phyloP scores from a whole-genome alignment of 2,113 vertebrate genomes.

The Zeus faber region DNA sequence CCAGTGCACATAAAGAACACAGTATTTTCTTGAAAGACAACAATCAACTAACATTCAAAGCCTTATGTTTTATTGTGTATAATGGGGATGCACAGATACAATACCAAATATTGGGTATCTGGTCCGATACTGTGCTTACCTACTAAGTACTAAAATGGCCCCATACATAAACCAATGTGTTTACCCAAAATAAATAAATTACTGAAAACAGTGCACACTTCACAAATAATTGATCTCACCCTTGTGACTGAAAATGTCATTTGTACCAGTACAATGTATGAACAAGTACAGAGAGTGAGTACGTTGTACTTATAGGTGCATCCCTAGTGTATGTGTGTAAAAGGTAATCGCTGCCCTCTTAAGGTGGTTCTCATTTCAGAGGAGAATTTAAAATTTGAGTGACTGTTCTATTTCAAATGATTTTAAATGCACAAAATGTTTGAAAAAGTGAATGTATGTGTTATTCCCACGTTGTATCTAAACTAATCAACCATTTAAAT shows the following conservation, averaged over 20 bases:
- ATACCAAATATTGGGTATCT: too few relatives aligned
- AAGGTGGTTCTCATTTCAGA: conserved; percentile 53
- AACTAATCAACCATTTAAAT: conserved; percentile 60
- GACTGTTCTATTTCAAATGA: conserved; percentile 55
- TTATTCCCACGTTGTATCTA: conserved; percentile 40
- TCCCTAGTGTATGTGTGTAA: conserved; percentile 49
- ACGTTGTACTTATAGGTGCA: too few relatives aligned
- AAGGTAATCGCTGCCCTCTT: conserved; percentile 46
- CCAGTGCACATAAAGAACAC: conserved; percentile 49
- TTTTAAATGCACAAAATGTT: conserved; percentile 51
- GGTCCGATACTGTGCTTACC: too few relatives aligned
- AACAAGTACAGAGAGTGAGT: too few relatives aligned
- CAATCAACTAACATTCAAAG: conserved; percentile 45
- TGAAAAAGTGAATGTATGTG: conserved; percentile 8
- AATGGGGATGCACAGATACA: too few relatives aligned
- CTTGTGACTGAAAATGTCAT: too few relatives aligned
- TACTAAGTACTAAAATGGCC: too few relatives aligned
- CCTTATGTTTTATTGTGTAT: conserved; percentile 28
- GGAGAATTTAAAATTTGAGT: conserved; percentile 71
- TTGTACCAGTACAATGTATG: too few relatives aligned
- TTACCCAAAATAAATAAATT: too few relatives aligned
- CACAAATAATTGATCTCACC: too few relatives aligned
- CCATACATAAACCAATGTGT: too few relatives aligned
- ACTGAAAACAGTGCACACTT: too few relatives aligned
- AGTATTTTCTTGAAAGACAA: conserved; percentile 41